These are phyloP conservation scores for Pyxicephalus adspersus DNA, from an alignment of 2,113 vertebrate genomes.

Conservation along the genomic window DNA sequence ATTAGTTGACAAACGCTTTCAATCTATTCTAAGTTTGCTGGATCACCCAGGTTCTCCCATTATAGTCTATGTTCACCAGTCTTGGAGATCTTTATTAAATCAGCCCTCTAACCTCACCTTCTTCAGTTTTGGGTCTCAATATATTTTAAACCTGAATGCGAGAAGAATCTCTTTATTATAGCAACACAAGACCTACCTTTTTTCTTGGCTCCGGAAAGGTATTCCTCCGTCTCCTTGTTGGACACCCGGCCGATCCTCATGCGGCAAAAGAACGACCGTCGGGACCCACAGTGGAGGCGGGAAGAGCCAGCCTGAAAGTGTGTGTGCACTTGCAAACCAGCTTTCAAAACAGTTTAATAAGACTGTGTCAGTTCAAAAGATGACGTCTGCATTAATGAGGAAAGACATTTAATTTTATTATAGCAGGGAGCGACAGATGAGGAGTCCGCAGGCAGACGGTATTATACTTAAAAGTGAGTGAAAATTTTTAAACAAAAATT, in stretches of 20 bases:
- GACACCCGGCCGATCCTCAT: conserved; percentile 82
- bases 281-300: conserved; percentile 83
- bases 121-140: no score
- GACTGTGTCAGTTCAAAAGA: conserved; percentile 48
- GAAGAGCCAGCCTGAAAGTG: conserved; percentile 79
- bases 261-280: conserved; percentile 89
- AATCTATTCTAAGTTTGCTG: no score
- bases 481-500: no score
- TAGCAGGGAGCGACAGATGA: background rate
- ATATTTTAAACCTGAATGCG: no score
- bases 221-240: conserved; percentile 81
- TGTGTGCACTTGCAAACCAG: conserved; percentile 86
- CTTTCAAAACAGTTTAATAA: conserved; percentile 64
- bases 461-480: no score
- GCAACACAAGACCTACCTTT: conserved; percentile 73
- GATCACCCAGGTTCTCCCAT: no score
- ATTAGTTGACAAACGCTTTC: no score
- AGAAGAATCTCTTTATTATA: no score
- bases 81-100: no score
- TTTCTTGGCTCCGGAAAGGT: conserved; percentile 79
- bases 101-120: no score
- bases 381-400: conserved; percentile 4
- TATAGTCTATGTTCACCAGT: no score
- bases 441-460: background rate
- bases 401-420: background rate